Evolutionary conservation across 2,113 vertebrate genomes (phyloP), one percentile per base, ranked within the genome.

Genomic region (Carettochelys insculpta): DNA sequence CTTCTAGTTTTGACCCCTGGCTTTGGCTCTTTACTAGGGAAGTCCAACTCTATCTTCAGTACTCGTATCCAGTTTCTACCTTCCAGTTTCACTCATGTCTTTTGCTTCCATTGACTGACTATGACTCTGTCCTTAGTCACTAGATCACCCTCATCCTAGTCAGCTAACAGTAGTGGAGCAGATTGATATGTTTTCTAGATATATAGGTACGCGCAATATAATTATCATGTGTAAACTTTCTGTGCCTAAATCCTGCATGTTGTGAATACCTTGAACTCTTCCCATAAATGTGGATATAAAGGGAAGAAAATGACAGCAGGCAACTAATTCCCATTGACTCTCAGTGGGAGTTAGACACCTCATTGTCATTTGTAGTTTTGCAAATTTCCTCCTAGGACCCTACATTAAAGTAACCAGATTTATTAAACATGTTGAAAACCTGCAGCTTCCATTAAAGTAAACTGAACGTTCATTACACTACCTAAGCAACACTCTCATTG

Each of bases 301-400:
- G n/a, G n/a, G n/a, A n/a, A n/a, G n/a, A n/a, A 82, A 76, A 24
- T 78, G 51, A 3, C 6, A 86, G 38, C 29, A 61, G 17, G 14
- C 47, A 16, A 11, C 25, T 86, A 78, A 77, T 3, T 71, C 34
- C 19, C 11, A 25, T 4, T 31, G 53, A 84, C 53, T 77, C 14
- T 77, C 20, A 56, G 53, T 68, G 17, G 1, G 17, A 1, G 0
- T 4, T 82, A 12, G 2, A 2, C 13, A 31, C 12, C 16, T 86
- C 10, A 0, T 22, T 71, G 22, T 27, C 1, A 1, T 45, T 5
- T 31, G 27, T 83, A 3, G 4, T 61, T 82, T 43, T 1, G 25
- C 76, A 86, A 51, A 11, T 1, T 1, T 27, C 1, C 3, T 14
- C 2, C 89, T 56, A 54, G 10, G 25, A 4, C 75, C 11, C 27